Percentiles rank a stretch among this genome's conserved stretches.
phyloP scores from a whole-genome alignment of 1,140 invertebrate genomes.

The Adelges cooleyi region DNA sequence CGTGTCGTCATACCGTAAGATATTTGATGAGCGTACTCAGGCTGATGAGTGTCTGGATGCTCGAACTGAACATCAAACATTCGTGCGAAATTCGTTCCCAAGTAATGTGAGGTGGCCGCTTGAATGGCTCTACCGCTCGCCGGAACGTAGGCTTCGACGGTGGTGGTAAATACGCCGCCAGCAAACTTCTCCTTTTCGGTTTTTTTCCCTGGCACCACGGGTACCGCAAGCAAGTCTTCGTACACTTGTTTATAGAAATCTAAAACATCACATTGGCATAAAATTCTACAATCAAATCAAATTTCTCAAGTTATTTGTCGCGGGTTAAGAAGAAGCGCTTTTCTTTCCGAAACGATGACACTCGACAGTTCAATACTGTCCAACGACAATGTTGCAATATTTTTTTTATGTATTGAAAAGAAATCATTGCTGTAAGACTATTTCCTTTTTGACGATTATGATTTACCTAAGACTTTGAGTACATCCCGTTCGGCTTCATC shows the following conservation, averaged over 20 bases:
- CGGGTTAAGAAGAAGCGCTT: too few species aligned
- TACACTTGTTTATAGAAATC: constrained; percentile 84
- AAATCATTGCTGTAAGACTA: too few species aligned
- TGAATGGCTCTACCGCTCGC: constrained; percentile 92
- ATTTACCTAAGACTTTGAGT: constrained; percentile 51
- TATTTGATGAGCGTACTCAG: constrained; percentile 89
- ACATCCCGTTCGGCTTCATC: constrained; percentile 86
- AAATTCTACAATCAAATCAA: background rate
- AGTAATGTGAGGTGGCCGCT: constrained; percentile 90
- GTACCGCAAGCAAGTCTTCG: constrained; percentile 84
- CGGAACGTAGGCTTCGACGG: constrained; percentile 89
- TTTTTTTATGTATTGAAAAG: too few species aligned
- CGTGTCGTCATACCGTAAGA: constrained; percentile 97
- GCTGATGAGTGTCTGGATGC: constrained; percentile 80
- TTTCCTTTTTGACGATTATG: too few species aligned
- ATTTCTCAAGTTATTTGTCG: too few species aligned
- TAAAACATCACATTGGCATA: constrained; percentile 34
- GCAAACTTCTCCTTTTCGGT: constrained; percentile 99
- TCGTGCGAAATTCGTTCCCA: constrained; percentile 98
- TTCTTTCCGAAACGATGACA: too few species aligned
- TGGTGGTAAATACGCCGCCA: constrained; percentile 94
- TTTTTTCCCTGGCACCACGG: constrained; percentile 89
- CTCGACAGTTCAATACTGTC: too few species aligned
- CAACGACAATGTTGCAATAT: too few species aligned
- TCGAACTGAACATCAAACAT: constrained; percentile 98